Evolutionary conservation across 2,888 invertebrate species (phyloP).

Genomic region (Drosophila cognata): DNA sequence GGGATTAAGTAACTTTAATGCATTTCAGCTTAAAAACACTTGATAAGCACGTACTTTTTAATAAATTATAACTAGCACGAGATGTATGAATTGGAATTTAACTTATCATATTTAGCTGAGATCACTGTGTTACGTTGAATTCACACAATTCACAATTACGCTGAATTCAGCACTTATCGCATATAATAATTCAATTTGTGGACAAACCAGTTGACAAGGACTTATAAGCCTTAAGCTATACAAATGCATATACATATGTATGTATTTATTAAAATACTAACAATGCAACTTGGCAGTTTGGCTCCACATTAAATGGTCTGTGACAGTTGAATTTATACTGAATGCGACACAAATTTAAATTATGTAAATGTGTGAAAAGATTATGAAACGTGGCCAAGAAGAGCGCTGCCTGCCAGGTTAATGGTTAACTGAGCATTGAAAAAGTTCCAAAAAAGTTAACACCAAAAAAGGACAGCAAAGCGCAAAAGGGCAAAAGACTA

Average conservation of each 20-base stretch:
- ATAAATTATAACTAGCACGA: not conserved
- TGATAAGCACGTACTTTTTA: not conserved
- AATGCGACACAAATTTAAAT: conserved; percentile 46
- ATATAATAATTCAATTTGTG: conserved; percentile 1
- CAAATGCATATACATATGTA: not conserved
- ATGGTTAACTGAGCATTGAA: conserved; percentile 32
- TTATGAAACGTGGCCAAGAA: conserved; percentile 52
- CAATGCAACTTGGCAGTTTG: conserved; percentile 1
- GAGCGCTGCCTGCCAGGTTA: conserved; percentile 28
- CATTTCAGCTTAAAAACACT: not conserved
- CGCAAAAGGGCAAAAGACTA: conserved; percentile 9
- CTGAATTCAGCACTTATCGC: not conserved
- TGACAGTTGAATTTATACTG: conserved; percentile 22
- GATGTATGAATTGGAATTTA: conserved; percentile 1
- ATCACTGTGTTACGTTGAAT: not conserved
- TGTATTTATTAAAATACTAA: conserved; percentile 12
- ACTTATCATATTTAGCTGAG: not conserved
- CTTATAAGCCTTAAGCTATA: conserved; percentile 7
- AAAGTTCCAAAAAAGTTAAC: conserved; percentile 23
- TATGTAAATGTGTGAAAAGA: conserved; percentile 47
- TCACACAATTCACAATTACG: not conserved
- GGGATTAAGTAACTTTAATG: not conserved
- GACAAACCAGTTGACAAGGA: not conserved
- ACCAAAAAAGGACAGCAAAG: conserved; percentile 14
- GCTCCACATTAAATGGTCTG: not conserved